phyloP scores from a whole-genome alignment of 2,888 invertebrate species.

The Argyra leucocephala region DNA sequence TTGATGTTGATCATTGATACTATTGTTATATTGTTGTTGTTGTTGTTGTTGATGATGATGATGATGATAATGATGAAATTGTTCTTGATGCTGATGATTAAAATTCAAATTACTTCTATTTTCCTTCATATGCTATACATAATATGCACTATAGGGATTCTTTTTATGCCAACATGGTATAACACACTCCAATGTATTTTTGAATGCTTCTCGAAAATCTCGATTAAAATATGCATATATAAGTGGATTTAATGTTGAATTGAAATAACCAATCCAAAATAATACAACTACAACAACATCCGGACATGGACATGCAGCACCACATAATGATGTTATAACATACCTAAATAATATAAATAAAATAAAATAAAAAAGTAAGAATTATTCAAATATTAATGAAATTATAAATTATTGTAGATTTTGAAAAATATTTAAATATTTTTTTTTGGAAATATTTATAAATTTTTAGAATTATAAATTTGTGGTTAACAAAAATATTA shows the following conservation, averaged over 20 bases:
- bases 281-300: conserved; percentile 78
- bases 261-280: conserved; percentile 98
- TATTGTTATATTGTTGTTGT: neutral
- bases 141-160: conserved; percentile 43
- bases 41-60: neutral
- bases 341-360: conserved; percentile 52
- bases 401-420: too few species aligned
- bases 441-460: too few species aligned
- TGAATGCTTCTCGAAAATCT: conserved; percentile 94
- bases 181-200: conserved; percentile 77
- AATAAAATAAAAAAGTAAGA: too few species aligned
- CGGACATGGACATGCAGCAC: conserved; percentile 74
- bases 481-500: too few species aligned
- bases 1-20: neutral
- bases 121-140: conserved; percentile 35
- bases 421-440: too few species aligned
- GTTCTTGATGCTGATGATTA: neutral
- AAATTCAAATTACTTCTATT: conserved; percentile 1
- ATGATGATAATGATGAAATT: neutral
- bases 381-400: too few species aligned
- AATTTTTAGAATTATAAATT: too few species aligned
- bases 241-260: conserved; percentile 87
- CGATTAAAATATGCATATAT: conserved; percentile 94
- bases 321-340: conserved; percentile 73
- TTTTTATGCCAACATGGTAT: conserved; percentile 60